Conservation (phyloP, 1,140 invertebrate genomes). For the Muscidifurax raptorellus region DNA sequence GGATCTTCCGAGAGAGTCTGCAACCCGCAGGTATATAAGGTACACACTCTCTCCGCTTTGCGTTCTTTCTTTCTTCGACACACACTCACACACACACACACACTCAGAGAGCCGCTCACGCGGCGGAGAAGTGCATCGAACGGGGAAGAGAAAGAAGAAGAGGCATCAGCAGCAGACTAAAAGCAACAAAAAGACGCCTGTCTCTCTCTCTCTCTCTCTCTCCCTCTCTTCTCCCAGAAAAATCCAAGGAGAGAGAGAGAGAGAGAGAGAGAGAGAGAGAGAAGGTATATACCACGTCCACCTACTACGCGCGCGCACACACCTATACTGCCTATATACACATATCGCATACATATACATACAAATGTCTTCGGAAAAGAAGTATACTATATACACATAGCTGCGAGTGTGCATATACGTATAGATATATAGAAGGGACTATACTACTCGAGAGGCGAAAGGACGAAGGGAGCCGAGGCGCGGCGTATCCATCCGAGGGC, state of each 20-base stretch:
- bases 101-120: not conserved
- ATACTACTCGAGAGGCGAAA: not conserved
- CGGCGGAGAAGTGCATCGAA: not conserved
- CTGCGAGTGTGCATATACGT: too few species aligned
- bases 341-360: not conserved
- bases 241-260: not conserved
- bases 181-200: not conserved
- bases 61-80: not conserved
- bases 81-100: not conserved
- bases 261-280: not conserved
- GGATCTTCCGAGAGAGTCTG: not conserved
- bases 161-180: not conserved
- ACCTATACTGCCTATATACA: not conserved
- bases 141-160: not conserved
- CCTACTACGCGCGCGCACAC: not conserved
- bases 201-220: not conserved
- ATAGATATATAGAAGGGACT: not conserved
- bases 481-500: not conserved
- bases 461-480: slow-evolving; percentile 27
- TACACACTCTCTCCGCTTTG: not conserved
- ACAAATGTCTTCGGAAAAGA: not conserved
- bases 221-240: not conserved
- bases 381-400: not conserved
- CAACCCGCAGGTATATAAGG: not conserved
- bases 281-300: not conserved